Base-by-base conservation (phyloP, 1,140 invertebrate genomes). In the Microplitis mediator region DNA sequence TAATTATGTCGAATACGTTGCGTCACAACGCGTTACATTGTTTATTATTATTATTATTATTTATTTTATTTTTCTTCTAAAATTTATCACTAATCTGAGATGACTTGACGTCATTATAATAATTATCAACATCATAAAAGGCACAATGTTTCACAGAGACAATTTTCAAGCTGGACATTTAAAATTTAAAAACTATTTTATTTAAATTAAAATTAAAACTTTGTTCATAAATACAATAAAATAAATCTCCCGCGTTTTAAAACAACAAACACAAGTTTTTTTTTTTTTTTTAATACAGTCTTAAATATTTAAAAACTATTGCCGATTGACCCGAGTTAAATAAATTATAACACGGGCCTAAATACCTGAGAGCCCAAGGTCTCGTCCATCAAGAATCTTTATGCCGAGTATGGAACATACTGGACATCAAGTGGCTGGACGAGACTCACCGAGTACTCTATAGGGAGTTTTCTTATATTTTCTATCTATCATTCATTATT, bases 121-220 rank as follows among this genome's bases (percentile, higher is more conserved):
- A 1, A 11, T 60, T 31, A 54, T 69, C 39, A 45, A 45, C 39
- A 45, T 45, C 39, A 69, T 69, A 70, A 70, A 70, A 70, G 69
- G 69, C 69, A 70, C 69, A 63, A 16, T 70, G 58, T 70, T 70
- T 70, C 69, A 70, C 69, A 63, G 69, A 70, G 60, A 60, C 69
- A 51, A 70, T 34, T 70, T 70, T 45, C 52, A 50, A 23, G 45
- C 54, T 69, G 35, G n/a, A 36, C n/a, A 13, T 14, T 45, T 45
- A 45, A 31, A 60, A 62, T 62, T 50, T 35, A n/a, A 5, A 50
- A 8, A 16, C 23, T 50, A 36, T 61, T 61, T 61, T 45, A 45
- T 45, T 45, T 9, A 45, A 9, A 56, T 14, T 56, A 16, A 14
- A n/a, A 56, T 16, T 56, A 56, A 4, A 56, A 56, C 6, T 56